Conservation (phyloP, 2,797 vertebrate genomes). For the Cossypha dichroa region DNA sequence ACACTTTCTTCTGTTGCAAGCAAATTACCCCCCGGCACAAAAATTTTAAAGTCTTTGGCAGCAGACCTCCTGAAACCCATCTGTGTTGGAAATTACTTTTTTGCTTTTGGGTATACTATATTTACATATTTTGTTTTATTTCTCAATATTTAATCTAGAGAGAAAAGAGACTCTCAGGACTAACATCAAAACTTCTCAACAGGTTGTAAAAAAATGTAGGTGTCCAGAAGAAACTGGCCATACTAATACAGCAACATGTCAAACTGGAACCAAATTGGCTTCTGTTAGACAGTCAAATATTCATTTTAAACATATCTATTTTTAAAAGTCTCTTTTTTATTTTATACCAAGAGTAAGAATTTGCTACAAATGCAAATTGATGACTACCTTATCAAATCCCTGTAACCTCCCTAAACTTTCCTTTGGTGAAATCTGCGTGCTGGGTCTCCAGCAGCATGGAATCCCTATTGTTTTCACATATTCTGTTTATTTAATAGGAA, state of each 20-base stretch:
- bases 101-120: constrained; percentile 70
- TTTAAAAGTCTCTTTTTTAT: neutral
- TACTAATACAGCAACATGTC: neutral
- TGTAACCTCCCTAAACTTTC: neutral
- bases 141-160: constrained; percentile 63
- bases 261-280: neutral
- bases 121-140: constrained; percentile 73
- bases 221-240: neutral
- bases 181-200: neutral
- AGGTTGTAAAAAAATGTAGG: neutral
- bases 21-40: constrained; percentile 55
- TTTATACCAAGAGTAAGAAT: neutral
- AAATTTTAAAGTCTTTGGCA: constrained; percentile 69
- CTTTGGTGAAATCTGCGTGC: neutral
- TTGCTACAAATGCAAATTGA: neutral
- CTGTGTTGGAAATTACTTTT: constrained; percentile 73
- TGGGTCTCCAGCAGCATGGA: neutral
- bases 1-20: constrained; percentile 60
- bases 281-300: neutral
- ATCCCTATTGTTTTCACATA: neutral
- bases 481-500: neutral
- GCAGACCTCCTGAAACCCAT: constrained; percentile 64
- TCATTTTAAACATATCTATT: neutral
- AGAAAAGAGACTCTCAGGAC: constrained; percentile 44
- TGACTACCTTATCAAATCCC: neutral